phyloP scores from a whole-genome alignment of 2,797 vertebrate species.

The Enteromius unitaeniatus region DNA sequence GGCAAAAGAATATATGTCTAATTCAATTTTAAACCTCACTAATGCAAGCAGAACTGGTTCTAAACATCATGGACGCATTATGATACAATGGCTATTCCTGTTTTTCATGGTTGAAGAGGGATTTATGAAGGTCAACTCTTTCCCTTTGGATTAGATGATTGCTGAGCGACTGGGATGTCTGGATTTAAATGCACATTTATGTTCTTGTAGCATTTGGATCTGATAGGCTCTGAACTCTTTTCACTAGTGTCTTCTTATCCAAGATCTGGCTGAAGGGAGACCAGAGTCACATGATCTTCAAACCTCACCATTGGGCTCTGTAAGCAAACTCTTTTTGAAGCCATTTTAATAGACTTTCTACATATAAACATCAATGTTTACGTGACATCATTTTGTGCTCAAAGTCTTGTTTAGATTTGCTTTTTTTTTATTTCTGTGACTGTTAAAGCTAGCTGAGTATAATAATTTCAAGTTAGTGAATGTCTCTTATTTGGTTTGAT shows the following conservation, averaged over 20 bases:
- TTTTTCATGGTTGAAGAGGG: neutral
- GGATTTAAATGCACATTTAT: constrained; percentile 28
- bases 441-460: constrained; percentile 73
- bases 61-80: constrained; percentile 69
- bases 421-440: constrained; percentile 63
- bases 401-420: constrained; percentile 74
- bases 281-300: constrained; percentile 50
- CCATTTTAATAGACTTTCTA: constrained; percentile 29
- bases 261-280: constrained; percentile 17
- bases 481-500: constrained; percentile 71
- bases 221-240: neutral
- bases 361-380: constrained; percentile 11
- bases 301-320: constrained; percentile 1
- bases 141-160: constrained; percentile 5
- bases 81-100: constrained; percentile 66
- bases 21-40: constrained; percentile 61
- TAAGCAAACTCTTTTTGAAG: neutral
- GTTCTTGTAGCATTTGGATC: constrained; percentile 22
- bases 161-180: constrained; percentile 1
- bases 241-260: constrained; percentile 8
- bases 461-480: constrained; percentile 68
- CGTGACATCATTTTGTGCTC: constrained; percentile 33
- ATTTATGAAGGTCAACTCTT: constrained; percentile 24
- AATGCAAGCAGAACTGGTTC: constrained; percentile 65
- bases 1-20: constrained; percentile 63